These are phyloP conservation scores for Poeciliopsis presidionis DNA, from an alignment of 2,797 vertebrate genomes.

Conservation along the genomic window DNA sequence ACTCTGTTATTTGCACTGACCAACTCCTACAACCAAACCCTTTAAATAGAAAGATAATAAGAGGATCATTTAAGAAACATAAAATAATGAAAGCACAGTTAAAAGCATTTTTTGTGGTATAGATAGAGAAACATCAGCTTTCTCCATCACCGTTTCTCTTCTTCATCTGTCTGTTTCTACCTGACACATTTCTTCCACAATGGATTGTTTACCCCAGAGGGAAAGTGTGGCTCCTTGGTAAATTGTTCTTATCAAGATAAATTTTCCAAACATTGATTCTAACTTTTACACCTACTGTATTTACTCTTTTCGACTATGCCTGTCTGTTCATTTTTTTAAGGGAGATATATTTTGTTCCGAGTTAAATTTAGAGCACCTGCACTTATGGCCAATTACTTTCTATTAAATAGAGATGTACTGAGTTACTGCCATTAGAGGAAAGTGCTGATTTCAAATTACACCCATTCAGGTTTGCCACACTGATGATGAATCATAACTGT, in stretches of 20 bases:
- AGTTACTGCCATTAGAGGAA: constrained; percentile 17
- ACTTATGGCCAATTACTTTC: neutral
- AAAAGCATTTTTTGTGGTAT: neutral
- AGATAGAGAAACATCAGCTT: neutral
- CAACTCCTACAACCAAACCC: neutral
- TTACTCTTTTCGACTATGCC: neutral
- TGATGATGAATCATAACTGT: neutral
- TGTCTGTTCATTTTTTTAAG: constrained; percentile 16
- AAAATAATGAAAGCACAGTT: neutral
- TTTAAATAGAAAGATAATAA: neutral
- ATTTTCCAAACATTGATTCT: neutral
- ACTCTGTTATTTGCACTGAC: neutral
- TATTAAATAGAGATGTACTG: constrained; percentile 36
- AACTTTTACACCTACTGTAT: neutral
- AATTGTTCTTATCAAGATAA: constrained; percentile 17
- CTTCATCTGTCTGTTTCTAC: neutral
- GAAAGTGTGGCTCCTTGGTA: constrained; percentile 11
- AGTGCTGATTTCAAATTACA: constrained; percentile 10
- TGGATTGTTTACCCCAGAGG: neutral
- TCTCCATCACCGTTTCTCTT: neutral
- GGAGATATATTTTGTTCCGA: neutral
- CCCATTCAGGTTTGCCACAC: constrained; percentile 2
- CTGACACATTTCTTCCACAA: neutral
- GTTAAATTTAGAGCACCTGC: constrained; percentile 12
- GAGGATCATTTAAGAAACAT: neutral